Base-by-base conservation (phyloP, 2,113 vertebrate genomes). In the Macrotis lagotis region DNA sequence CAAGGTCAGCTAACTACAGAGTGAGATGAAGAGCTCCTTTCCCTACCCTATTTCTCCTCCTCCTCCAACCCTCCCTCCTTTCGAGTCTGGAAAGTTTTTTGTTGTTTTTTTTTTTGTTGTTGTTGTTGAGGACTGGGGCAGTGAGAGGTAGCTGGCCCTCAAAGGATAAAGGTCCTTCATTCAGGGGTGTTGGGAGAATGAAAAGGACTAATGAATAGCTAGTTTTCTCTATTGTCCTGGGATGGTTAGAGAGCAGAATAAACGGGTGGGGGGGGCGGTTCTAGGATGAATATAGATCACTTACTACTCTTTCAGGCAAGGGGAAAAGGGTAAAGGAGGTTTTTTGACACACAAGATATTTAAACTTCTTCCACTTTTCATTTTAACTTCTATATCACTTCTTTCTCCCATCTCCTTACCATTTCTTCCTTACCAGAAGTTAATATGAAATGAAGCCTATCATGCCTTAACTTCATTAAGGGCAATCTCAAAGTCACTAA, bases 381-480 rank as follows among this genome's bases (percentile, higher is more conserved):
- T 88, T 50, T 83, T 19, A 50, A 92, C 89, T 74, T 96, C 91
- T n/a, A 8, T 59, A 6, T 55, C 28, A 48, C 25, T 91, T 11
- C 51, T 94, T 92, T 93, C 50, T 94, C 88, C 31, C 44, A 93
- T 26, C 28, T 28, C 88, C 88, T 48, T 93, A 91, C 90, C 92
- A 31, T 91, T 50, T 95, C 93, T 91, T 83, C 48, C 48, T 11
- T 5, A 28, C 26, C 44, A 74, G 37, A 10, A 90, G 47, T 51
- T 47, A 47, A 37, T 44, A 52, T 52, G 25, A 92, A 91, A 52
- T 52, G 25, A 92, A 91, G 44, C 48, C 51, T 25, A 25, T 11
- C 44, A 19, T 11, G 51, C 22, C 51, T 66, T 14, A 91, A 49
- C 11, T 88, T 90, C 88, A 88, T 55, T 12, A 50, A 50, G 28